Percentiles rank a stretch among this genome's conserved stretches.
phyloP scores from a whole-genome alignment of 2,888 invertebrate genomes.

The Brenthis hecate region DNA sequence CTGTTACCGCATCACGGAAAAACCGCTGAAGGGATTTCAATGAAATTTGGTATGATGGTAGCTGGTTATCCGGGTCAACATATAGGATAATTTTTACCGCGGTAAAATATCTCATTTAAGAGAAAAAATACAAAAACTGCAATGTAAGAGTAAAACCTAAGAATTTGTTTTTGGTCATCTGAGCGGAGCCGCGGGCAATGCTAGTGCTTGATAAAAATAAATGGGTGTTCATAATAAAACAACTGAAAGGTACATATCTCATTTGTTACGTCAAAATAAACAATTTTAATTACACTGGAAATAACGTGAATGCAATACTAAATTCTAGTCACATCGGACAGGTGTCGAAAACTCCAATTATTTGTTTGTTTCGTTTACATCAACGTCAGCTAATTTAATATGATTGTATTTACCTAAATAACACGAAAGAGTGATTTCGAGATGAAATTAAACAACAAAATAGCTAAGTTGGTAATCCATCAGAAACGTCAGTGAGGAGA shows the following conservation, averaged over 20 bases:
- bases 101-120: too few species aligned
- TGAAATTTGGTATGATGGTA: too few species aligned
- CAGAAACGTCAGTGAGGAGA: slow-evolving; percentile 73
- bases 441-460: slow-evolving; percentile 48
- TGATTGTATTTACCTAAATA: slow-evolving; percentile 40
- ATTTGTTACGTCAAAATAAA: slow-evolving; percentile 11
- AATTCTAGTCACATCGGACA: slow-evolving; percentile 22
- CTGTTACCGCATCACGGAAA: too few species aligned
- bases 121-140: too few species aligned
- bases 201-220: too few species aligned
- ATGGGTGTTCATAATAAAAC: too few species aligned
- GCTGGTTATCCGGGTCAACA: too few species aligned
- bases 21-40: too few species aligned
- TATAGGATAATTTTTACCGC: too few species aligned
- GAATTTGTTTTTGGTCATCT: too few species aligned
- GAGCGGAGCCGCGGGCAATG: too few species aligned
- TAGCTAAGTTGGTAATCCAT: slow-evolving; percentile 72
- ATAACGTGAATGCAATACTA: slow-evolving; percentile 10
- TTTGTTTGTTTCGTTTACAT: slow-evolving; percentile 22
- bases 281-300: slow-evolving; percentile 18
- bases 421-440: slow-evolving; percentile 44
- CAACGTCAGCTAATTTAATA: slow-evolving; percentile 39
- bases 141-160: too few species aligned
- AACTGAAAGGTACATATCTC: not conserved
- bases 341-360: slow-evolving; percentile 27